These are phyloP conservation scores for Pyxicephalus adspersus DNA, from an alignment of 2,113 vertebrate genomes.

Conservation along the genomic window DNA sequence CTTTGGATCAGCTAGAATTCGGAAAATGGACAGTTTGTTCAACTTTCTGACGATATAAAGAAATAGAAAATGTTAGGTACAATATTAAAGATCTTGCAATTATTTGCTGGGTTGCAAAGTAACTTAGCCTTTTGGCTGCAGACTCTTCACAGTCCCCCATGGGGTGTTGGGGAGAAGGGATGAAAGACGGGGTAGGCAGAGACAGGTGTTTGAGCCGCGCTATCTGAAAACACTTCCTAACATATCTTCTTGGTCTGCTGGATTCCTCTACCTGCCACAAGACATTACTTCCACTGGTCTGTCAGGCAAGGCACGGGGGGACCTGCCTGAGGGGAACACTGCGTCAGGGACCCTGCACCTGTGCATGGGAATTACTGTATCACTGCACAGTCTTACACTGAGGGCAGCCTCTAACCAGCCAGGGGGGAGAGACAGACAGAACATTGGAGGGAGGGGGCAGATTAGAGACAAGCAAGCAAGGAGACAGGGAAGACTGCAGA, in stretches of 20 bases:
- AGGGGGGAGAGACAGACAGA: conserved; percentile 60
- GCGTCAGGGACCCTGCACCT: conserved; percentile 76
- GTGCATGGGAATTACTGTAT: conserved; percentile 75
- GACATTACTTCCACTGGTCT: conserved; percentile 82
- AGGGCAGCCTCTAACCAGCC: conserved; percentile 47
- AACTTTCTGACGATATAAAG: no score
- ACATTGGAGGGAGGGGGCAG: neutral
- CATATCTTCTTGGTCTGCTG: conserved; percentile 73
- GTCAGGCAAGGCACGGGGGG: conserved; percentile 69
- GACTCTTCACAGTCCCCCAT: neutral
- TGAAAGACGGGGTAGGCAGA: conserved; percentile 45
- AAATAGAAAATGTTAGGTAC: no score
- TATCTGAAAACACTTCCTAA: conserved; percentile 66
- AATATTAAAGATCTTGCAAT: no score
- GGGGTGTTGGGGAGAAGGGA: rapidly evolving
- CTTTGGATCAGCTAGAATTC: no score
- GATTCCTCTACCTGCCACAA: conserved; percentile 82
- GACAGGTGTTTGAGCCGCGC: conserved; percentile 62
- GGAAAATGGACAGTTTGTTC: no score
- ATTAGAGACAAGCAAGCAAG: neutral
- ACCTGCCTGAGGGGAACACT: conserved; percentile 65
- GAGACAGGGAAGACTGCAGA: neutral
- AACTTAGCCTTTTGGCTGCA: neutral
- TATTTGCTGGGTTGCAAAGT: no score
- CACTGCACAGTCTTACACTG: conserved; percentile 59